phyloP scores from a whole-genome alignment of 1,140 invertebrate genomes.

The Condylostylus longicornis region DNA sequence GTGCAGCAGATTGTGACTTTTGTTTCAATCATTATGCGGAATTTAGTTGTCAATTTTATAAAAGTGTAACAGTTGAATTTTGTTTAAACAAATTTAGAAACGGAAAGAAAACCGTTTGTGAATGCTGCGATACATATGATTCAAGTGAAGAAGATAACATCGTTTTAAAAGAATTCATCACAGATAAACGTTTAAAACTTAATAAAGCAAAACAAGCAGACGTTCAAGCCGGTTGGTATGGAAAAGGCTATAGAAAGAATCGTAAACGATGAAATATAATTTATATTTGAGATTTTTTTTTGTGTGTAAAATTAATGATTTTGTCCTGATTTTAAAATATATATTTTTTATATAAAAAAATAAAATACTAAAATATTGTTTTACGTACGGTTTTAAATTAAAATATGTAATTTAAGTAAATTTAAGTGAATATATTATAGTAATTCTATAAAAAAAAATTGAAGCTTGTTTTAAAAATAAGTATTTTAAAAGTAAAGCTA shows the following conservation, averaged over 20 bases:
- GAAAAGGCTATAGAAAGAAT: constrained; percentile 40
- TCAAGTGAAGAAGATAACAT: constrained; percentile 28
- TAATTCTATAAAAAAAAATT: no score
- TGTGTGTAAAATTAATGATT: no score
- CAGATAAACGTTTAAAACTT: constrained; percentile 12
- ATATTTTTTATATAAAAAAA: no score
- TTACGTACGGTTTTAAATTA: no score
- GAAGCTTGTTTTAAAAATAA: no score
- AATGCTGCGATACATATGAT: constrained; percentile 40
- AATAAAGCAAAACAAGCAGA: constrained; percentile 22
- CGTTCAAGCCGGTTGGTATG: constrained; percentile 43
- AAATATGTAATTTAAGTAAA: no score
- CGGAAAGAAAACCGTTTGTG: constrained; percentile 36
- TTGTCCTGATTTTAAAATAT: no score
- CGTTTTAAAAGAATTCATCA: constrained; percentile 16
- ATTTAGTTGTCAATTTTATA: constrained; percentile 38
- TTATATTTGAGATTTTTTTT: background rate
- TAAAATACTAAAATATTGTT: no score
- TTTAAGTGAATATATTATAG: no score
- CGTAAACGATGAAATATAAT: constrained; percentile 20
- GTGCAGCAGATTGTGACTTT: constrained; percentile 35
- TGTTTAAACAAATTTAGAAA: constrained; percentile 28
- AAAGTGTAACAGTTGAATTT: constrained; percentile 24
- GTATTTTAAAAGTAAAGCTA: no score
- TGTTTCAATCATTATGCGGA: constrained; percentile 39